Base-by-base conservation (phyloP, 2,888 invertebrate genomes). In the Phytoseiulus persimilis region DNA sequence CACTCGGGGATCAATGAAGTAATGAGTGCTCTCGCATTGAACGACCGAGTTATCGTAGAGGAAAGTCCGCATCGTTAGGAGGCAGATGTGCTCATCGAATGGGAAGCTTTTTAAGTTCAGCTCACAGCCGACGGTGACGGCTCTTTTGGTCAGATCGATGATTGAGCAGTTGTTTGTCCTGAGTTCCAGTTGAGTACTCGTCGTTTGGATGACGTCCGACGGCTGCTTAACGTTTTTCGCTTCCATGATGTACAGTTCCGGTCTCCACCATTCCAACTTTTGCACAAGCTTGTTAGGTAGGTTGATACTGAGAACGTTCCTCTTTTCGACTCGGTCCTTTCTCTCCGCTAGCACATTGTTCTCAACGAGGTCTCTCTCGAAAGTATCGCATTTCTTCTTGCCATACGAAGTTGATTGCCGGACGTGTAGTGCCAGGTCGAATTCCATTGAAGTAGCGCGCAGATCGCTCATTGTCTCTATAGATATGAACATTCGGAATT, bases 11-110 rank as follows among this genome's bases (percentile, higher is more conserved):
- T 33, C 83, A 23, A 87, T 87, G n/a, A n/a, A 87, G n/a, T 6
- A n/a, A 28, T n/a, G 0, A 14, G n/a, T 45, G 11, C 83, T 87
- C 0, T 11, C 87, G 45, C 32, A 87, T 11, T 33, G 45, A 2
- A 87, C 87, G 3, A 39, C 32, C 0, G 6, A 9, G 28, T 9
- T 32, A 3, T 32, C 87, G 23, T 32, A 32, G n/a, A 45, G 45
- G 32, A 39, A 87, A 45, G 39, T 87, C 45, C 32, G 87, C 1
- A 31, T 14, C 28, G 87, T 87, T 33, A 87, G 31, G 23, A 9
- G 28, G 87, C 87, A 87, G 33, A n/a, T n/a, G 14, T 87, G 87
- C 87, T 87, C 87, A 45, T 32, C 33, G 32, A 87, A 31, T 32
- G 33, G 33, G 11, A 87, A 32, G 23, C 33, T 31, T 18, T n/a